A percentile compares a stretch with the other conserved stretches of the same genome.
phyloP scores from a whole-genome alignment of 1,140 invertebrate species.

The Trichonephila clavipes region DNA sequence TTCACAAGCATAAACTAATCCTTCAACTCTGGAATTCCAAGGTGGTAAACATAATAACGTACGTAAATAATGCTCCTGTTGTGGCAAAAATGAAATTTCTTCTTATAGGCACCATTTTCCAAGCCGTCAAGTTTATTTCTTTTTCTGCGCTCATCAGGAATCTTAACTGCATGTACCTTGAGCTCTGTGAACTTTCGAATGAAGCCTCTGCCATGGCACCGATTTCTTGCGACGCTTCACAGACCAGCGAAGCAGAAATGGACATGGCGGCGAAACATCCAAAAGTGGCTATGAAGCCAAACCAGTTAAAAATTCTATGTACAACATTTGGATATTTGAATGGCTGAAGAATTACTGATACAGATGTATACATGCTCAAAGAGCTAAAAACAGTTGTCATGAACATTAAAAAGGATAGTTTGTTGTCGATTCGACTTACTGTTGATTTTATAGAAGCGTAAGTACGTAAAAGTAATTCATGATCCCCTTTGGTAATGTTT shows the following conservation, averaged over 20 bases:
- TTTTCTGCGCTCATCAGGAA: not conserved
- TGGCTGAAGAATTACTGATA: not conserved
- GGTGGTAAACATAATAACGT: not conserved
- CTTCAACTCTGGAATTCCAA: not conserved
- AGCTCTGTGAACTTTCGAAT: too few relatives aligned
- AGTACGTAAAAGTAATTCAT: not conserved
- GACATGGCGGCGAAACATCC: too few relatives aligned
- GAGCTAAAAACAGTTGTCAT: not conserved
- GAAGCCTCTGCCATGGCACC: too few relatives aligned
- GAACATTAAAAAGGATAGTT: not conserved
- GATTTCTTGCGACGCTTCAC: too few relatives aligned
- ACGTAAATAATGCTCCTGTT: not conserved
- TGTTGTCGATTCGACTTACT: not conserved
- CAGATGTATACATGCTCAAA: not conserved
- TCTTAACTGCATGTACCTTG: not conserved
- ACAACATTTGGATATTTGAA: not conserved
- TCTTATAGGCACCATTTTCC: not conserved
- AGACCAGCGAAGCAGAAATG: too few relatives aligned
- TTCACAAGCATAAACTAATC: too few relatives aligned
- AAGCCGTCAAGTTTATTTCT: not conserved
- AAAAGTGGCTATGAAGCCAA: not conserved
- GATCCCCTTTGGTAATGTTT: not conserved
- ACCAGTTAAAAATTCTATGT: too few relatives aligned
- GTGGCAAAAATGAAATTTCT: not conserved
- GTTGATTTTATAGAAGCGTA: not conserved